These are phyloP conservation scores for Therioaphis trifolii DNA, from an alignment of 2,888 invertebrate genomes.

Conservation along the genomic window DNA sequence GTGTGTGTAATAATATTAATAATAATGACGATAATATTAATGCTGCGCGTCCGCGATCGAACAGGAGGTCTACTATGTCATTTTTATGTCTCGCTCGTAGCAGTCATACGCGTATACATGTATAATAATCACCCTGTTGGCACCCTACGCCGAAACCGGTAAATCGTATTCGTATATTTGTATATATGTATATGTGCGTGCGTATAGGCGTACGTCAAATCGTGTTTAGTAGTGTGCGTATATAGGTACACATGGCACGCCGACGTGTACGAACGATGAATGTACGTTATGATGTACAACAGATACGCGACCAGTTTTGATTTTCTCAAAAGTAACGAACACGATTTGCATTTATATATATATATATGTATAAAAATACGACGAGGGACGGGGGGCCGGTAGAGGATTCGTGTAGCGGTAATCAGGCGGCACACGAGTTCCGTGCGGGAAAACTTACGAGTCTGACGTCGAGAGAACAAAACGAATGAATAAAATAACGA, in stretches of 20 bases:
- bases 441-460: not conserved
- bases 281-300: not conserved
- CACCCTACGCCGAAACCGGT: conserved; percentile 28
- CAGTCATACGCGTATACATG: not conserved
- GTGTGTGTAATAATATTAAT: not conserved
- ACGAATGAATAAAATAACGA: not conserved
- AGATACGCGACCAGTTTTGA: not conserved
- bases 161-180: not conserved
- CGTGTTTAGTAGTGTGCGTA: too few relatives aligned
- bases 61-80: conserved; percentile 23
- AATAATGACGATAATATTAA: conserved; percentile 17
- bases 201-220: too few relatives aligned
- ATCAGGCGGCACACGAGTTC: not conserved
- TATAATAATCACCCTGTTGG: conserved; percentile 28
- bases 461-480: not conserved
- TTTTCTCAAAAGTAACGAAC: not conserved
- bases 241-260: too few relatives aligned
- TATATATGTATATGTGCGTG: not conserved
- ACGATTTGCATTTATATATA: not conserved
- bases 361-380: not conserved
- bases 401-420: too few relatives aligned
- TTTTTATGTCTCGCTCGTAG: conserved; percentile 25
- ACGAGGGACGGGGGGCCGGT: too few relatives aligned
- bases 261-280: too few relatives aligned
- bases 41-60: not conserved